Evolutionary conservation across 1,140 invertebrate species (phyloP), one percentile per base, ranked within the genome.

Genomic region (Sminthurides bifidus): DNA sequence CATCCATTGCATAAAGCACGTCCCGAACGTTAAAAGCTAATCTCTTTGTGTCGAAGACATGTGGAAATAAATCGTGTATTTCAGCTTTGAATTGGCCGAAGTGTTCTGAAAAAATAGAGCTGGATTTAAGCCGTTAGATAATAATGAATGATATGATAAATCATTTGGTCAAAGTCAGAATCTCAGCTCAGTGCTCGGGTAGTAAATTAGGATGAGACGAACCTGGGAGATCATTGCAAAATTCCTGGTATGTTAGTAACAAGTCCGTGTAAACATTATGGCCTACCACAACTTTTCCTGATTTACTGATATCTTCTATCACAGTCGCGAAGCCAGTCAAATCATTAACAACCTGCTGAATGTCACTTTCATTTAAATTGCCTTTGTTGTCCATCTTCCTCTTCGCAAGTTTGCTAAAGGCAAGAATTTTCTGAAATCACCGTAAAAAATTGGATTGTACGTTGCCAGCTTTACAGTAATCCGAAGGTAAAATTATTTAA

Each of bases 261-360:
- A 83, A 66, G 70, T 88, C 86, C 52, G 81, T 66, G 33, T 84
- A 74, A 31, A 79, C 66, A 70, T 88, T 89, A 69, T 88, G 85
- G 0, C 82, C 83, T 31, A 87, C 69, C 30, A 89, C 73, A 21
- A 83, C 83, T 72, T 83, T 84, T 58, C 79, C 75, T 15, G 74
- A 65, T 2, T 68, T 63, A 14, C 69, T 66, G 4, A 88, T 65
- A 0, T 81, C 58, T 37, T 77, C 70, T 55, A 85, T 80, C 15
- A 88, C 68, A 68, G 76, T 76, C 12, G 81, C 77, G 67, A 87
- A 85, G 23, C 84, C 84, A 52, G 76, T 58, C 40, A 79, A 70
- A 52, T 71, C 66, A 41, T 76, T 69, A 24, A 81, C 60, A 26
- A 82, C 61, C 41, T 52, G 33, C 17, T 71, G 50, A 8, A 65